Conservation (phyloP, 2,113 vertebrate species). For the Centropus bengalensis region DNA sequence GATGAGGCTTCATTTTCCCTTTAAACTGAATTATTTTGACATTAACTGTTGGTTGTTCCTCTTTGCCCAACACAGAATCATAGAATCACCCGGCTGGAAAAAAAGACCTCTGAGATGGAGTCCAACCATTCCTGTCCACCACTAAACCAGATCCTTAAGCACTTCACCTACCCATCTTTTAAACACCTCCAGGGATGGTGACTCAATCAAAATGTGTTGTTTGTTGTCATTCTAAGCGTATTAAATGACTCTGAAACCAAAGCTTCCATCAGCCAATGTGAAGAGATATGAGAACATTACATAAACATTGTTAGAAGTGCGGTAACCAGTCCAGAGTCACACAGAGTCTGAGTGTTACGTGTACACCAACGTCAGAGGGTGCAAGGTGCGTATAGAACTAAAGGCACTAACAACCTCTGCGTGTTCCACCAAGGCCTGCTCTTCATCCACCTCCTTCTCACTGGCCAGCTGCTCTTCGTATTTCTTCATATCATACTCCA, state of each 20-base stretch:
- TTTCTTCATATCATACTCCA: conserved; percentile 91
- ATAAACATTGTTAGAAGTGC: neutral
- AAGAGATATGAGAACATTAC: neutral
- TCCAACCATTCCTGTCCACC: no score
- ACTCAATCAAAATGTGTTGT: neutral
- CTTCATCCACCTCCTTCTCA: conserved; percentile 62
- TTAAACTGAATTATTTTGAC: neutral
- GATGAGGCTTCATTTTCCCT: neutral
- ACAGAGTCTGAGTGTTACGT: neutral
- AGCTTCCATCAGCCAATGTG: neutral
- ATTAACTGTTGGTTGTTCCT: neutral
- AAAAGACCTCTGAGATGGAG: no score
- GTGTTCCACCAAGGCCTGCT: neutral
- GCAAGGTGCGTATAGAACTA: neutral
- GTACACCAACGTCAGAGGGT: neutral
- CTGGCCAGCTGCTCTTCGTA: conserved; percentile 81
- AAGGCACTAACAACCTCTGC: neutral
- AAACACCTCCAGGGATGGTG: no score
- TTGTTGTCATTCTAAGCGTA: neutral
- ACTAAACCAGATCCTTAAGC: no score
- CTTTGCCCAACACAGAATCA: neutral
- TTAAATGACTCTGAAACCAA: neutral
- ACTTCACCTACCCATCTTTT: no score
- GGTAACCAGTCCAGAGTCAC: neutral
- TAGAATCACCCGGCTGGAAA: no score